Evolutionary conservation across 64 coral and sea anemone genomes (phyloP).

Genomic region (Montipora cactus): DNA sequence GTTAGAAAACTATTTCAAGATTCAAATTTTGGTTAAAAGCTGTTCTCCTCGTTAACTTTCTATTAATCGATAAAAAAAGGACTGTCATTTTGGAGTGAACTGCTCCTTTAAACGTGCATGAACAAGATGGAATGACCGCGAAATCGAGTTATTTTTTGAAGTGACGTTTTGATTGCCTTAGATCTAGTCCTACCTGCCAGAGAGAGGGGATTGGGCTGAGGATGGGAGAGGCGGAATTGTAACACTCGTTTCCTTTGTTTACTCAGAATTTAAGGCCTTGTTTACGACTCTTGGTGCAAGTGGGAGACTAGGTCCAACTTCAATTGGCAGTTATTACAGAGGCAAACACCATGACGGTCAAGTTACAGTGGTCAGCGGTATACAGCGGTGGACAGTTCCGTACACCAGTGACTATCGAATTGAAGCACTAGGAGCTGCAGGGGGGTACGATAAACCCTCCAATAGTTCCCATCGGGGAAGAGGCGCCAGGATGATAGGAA

Average conservation of each 20-base stretch:
- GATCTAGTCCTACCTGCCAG: too few relatives aligned
- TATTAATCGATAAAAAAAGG: too few relatives aligned
- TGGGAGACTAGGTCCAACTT: constrained; percentile 47
- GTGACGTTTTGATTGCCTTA: too few relatives aligned
- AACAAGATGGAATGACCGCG: too few relatives aligned
- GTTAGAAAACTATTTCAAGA: too few relatives aligned
- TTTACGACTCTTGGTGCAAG: constrained; percentile 54
- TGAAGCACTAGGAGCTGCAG: constrained; percentile 67
- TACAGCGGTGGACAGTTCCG: constrained; percentile 65
- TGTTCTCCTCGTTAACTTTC: too few relatives aligned
- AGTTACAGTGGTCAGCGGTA: constrained; percentile 62
- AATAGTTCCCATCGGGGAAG: constrained; percentile 51
- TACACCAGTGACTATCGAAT: constrained; percentile 52
- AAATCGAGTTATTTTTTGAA: too few relatives aligned
- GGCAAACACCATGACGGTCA: constrained; percentile 35
- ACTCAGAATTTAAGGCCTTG: constrained; percentile 8
- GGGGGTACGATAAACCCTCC: constrained; percentile 2
- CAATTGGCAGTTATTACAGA: constrained; percentile 47
- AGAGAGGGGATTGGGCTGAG: too few relatives aligned
- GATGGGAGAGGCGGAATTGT: too few relatives aligned
- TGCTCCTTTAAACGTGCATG: too few relatives aligned
- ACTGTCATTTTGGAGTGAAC: too few relatives aligned
- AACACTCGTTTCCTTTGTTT: not conserved
- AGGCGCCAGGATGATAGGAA: constrained; percentile 69
- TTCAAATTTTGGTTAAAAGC: too few relatives aligned